A percentile compares a stretch with the other conserved stretches of the same genome.
phyloP scores from a whole-genome alignment of 2,888 invertebrate genomes.

The Cheilosia urbana region DNA sequence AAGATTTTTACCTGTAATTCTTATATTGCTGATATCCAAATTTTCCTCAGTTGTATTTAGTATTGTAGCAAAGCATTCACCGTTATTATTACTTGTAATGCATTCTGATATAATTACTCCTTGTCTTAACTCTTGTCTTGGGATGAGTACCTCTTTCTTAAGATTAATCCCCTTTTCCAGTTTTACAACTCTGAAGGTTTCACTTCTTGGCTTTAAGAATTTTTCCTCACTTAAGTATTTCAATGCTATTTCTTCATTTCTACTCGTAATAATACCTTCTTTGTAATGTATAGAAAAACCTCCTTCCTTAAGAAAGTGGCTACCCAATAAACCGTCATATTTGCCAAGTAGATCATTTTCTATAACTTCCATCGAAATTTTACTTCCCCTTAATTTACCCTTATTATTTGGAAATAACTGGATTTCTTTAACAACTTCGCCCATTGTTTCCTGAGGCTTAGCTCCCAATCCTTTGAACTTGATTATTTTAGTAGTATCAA shows the following conservation, averaged over 20 bases:
- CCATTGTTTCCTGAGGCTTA: slow-evolving; percentile 27
- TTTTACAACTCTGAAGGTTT: too few species aligned
- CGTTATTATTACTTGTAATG: slow-evolving; percentile 19
- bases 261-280: too few species aligned
- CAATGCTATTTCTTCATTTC: too few species aligned
- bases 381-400: background rate
- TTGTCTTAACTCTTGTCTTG: slow-evolving; percentile 7
- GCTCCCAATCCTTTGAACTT: slow-evolving; percentile 31
- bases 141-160: background rate
- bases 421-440: slow-evolving; percentile 30
- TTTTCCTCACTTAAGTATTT: too few species aligned
- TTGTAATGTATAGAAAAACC: too few species aligned
- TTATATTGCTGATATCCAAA: background rate
- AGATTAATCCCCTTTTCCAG: too few species aligned
- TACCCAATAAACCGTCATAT: too few species aligned
- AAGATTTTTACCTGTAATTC: slow-evolving; percentile 12
- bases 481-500: slow-evolving; percentile 14
- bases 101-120: slow-evolving; percentile 16
- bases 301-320: too few species aligned
- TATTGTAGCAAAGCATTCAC: slow-evolving; percentile 11
- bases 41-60: slow-evolving; percentile 15
- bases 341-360: too few species aligned
- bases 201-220: too few species aligned
- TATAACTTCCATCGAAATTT: slow-evolving; percentile 20
- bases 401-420: slow-evolving; percentile 36